Percentiles rank a stretch among this genome's conserved stretches.
phyloP scores from a whole-genome alignment of 37 sponge, comb jelly and placozoan genomes.

The Ianthella basta region DNA sequence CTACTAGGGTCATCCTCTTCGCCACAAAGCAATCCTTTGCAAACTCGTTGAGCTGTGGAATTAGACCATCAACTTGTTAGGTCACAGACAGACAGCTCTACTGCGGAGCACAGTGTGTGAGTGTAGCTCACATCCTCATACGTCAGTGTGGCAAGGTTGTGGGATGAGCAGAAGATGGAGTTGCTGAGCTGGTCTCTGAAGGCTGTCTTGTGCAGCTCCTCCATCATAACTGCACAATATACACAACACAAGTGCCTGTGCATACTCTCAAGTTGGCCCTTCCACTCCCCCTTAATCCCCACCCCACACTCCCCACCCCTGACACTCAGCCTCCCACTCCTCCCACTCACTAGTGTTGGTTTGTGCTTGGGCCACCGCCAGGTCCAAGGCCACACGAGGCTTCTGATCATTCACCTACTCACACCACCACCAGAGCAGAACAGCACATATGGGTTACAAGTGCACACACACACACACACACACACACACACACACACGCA shows the following conservation, averaged over 20 bases:
- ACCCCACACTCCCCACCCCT: too few species aligned
- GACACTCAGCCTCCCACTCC: too few species aligned
- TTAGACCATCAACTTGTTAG: neutral
- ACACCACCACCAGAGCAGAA: neutral
- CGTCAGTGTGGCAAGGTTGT: constrained; percentile 48
- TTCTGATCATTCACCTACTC: constrained; percentile 52
- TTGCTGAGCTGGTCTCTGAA: constrained; percentile 71
- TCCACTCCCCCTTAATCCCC: too few species aligned
- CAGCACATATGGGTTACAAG: too few species aligned
- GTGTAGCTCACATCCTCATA: constrained; percentile 48
- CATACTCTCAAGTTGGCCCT: neutral
- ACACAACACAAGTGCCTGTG: neutral
- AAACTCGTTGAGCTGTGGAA: constrained; percentile 51
- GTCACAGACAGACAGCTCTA: neutral
- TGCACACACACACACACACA: too few species aligned
- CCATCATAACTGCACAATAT: constrained; percentile 52
- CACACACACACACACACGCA: neutral
- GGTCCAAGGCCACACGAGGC: constrained; percentile 24
- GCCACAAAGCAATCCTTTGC: constrained; percentile 49
- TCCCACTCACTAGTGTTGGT: constrained; percentile 23
- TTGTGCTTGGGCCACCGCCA: constrained; percentile 9
- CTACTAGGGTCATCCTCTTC: constrained; percentile 60
- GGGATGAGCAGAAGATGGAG: constrained; percentile 56
- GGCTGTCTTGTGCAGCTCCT: constrained; percentile 49
- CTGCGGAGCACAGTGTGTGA: neutral